phyloP scores from a whole-genome alignment of 2,113 vertebrate species.

The Scalopus aquaticus region DNA sequence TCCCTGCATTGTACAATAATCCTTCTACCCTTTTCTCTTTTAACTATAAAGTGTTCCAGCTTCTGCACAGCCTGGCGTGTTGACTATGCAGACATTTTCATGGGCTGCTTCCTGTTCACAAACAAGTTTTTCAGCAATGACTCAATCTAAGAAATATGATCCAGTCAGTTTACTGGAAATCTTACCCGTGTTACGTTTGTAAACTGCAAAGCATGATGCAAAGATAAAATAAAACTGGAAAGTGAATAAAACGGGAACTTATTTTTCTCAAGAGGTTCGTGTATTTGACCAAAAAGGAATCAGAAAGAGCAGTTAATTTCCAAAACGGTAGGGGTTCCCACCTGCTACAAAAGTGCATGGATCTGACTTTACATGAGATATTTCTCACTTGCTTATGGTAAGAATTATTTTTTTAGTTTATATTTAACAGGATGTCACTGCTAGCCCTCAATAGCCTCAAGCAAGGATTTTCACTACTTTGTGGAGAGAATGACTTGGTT shows the following conservation, averaged over 20 bases:
- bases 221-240: slow-evolving; percentile 48
- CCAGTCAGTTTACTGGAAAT: slow-evolving; percentile 65
- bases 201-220: slow-evolving; percentile 50
- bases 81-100: slow-evolving; percentile 36
- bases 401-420: neutral
- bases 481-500: neutral
- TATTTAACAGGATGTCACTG: neutral
- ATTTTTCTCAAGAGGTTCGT: slow-evolving; percentile 25
- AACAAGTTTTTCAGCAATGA: slow-evolving; percentile 69
- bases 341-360: neutral
- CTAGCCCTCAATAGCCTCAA: neutral
- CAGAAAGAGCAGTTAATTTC: slow-evolving; percentile 27
- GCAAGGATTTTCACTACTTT: neutral
- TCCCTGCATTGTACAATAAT: neutral
- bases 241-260: neutral
- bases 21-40: neutral
- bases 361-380: neutral
- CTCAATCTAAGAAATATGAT: slow-evolving; percentile 66
- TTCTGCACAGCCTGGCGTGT: neutral
- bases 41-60: neutral
- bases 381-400: neutral
- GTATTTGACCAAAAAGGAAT: slow-evolving; percentile 7
- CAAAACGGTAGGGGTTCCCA: neutral
- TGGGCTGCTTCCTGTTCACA: slow-evolving; percentile 69
- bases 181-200: neutral